Evolutionary conservation across 2,797 vertebrate species (phyloP), one percentile per base, ranked within the genome.

Genomic region (Syngnathus acus): DNA sequence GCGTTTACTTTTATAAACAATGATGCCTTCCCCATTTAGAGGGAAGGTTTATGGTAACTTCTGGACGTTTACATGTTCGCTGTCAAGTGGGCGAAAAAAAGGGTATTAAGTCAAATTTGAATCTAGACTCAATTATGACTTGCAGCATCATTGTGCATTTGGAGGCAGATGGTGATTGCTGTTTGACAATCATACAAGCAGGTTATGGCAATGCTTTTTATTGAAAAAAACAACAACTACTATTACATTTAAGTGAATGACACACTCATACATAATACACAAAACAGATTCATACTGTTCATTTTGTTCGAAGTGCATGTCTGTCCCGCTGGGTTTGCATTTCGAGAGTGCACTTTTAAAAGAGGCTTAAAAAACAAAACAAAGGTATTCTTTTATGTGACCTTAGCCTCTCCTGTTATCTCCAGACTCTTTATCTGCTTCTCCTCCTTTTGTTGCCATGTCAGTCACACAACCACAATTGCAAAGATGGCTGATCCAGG

Each of bases 381-480:
- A 38, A 32, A 39, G 57, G 37, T 11, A 43, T 62, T 62, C n/a
- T 37, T 66, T 62, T 43, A 26, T 70, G 65, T 65, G 16, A 55
- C 68, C 40, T 51, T 69, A 69, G 68, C 68, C 48, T 67, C 68
- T 72, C 64, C 55, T 62, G 69, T 74, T 69, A 78, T 80, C 74
- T 73, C 40, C 23, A 6, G 6, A 23, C n/a, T 45, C 21, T 23
- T 62, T 62, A 62, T 62, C 60, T 45, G 40, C 60, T 45, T 55
- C 59, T 69, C 38, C 73, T 73, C 47, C 64, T 75, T 77, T 72
- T 77, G 70, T 81, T 77, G 73, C 81, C 68, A 42, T 68, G 71
- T 72, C 81, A 76, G 69, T 85, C 83, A 81, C 66, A 83, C 79
- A 77, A 75, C 75, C 76, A 74, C 77, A 64, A 76, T 84, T 85